These are phyloP conservation scores for Hycleus phaleratus DNA, from an alignment of 1,140 invertebrate species.

Conservation along the genomic window DNA sequence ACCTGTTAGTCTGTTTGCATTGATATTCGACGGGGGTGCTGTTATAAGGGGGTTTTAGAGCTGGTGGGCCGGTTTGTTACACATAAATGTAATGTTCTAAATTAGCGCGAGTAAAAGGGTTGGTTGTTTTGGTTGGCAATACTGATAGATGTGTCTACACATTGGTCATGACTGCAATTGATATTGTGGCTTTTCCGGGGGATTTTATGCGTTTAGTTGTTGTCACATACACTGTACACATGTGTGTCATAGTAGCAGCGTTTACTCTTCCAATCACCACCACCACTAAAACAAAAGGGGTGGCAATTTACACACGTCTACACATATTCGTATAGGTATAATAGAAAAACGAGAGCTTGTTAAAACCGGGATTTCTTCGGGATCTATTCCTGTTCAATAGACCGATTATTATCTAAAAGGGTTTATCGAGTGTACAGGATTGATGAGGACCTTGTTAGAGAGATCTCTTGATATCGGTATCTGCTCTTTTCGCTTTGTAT, in stretches of 20 bases:
- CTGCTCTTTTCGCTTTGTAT: too few species aligned
- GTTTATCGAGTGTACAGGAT: constrained; percentile 23
- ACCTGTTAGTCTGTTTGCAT: constrained; percentile 30
- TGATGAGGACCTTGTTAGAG: constrained; percentile 22
- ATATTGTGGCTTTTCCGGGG: constrained; percentile 23
- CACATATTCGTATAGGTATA: too few species aligned
- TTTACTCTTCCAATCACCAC: too few species aligned
- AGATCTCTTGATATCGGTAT: too few species aligned
- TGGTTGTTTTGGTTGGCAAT: constrained; percentile 13
- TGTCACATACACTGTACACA: too few species aligned
- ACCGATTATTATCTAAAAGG: constrained; percentile 16
- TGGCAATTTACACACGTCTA: too few species aligned
- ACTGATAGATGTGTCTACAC: constrained; percentile 35
- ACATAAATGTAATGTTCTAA: too few species aligned
- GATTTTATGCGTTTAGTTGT: constrained; percentile 1
- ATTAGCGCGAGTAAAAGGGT: constrained; percentile 12
- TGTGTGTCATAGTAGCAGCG: too few species aligned
- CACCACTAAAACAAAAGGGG: too few species aligned
- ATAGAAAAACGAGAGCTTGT: constrained; percentile 4
- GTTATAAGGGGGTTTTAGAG: too few species aligned
- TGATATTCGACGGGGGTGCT: constrained; percentile 9
- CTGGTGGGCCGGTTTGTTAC: too few species aligned
- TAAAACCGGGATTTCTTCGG: background rate
- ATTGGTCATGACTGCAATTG: constrained; percentile 34
- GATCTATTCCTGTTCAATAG: constrained; percentile 18